Evolutionary conservation across 1,140 invertebrate species (phyloP), one percentile per base, ranked within the genome.

Genomic region (Daktulosphaira vitifoliae): DNA sequence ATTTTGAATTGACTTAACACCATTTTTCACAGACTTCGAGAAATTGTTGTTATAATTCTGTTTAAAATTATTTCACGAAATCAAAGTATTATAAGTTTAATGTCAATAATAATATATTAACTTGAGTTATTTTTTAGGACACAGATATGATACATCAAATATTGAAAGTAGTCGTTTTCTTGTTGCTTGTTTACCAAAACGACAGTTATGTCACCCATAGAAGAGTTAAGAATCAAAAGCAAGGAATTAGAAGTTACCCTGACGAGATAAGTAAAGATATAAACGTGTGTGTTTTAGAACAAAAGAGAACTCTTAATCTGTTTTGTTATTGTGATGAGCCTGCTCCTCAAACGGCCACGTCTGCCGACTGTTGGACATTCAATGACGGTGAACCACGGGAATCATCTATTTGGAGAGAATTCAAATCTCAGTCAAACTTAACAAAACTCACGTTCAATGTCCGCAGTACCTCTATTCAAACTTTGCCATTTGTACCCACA

Each of bases 381-480:
- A 81, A 80, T 65, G 78, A 80, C 48, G 80, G 79, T 9, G 76
- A 85, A 70, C 75, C 79, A 0, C 75, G 74, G 13, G 81, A 83
- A 66, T 82, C 86, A 71, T 77, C 79, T 2, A 79, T 84, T 53
- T 89, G 87, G 87, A 69, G 71, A 2, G 65, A 62, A n/a, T 88
- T 89, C 72, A 76, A 77, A 7, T 83, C 84, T 4, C 86, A 89
- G 73, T 80, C 80, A n/a, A 78, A 80, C 65, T 72, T 88, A 52
- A 77, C 80, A 70, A 82, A 83, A 71, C 76, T 89, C 49, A 82
- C 80, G 68, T 82, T 89, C 68, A 82, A 83, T 69, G 80, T 88
- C 7, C 80, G 83, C 50, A 78, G 80, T 18, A 80, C 82, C 66
- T 83, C 82, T 4, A 15, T 46, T 3, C 48, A 26, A 8, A 79